Evolutionary conservation across 2,888 invertebrate species (phyloP).

Genomic region (Campoletis raptor): DNA sequence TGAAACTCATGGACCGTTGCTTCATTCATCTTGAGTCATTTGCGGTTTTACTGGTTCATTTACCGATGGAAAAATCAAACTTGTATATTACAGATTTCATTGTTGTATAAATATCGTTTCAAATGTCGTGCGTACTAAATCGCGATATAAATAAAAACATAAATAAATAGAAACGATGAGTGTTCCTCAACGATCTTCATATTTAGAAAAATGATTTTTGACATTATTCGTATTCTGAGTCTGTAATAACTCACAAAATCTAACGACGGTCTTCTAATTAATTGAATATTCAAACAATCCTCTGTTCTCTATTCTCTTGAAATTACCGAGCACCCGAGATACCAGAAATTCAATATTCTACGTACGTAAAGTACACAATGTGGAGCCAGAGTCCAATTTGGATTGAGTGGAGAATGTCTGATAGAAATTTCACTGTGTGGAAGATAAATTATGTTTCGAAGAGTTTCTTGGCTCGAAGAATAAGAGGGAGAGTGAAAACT

Average conservation of each 20-base stretch:
- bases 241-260: neutral
- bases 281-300: neutral
- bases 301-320: neutral
- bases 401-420: neutral
- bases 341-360: neutral
- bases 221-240: neutral
- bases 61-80: neutral
- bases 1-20: slow-evolving; percentile 38
- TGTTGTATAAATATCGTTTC: neutral
- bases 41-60: slow-evolving; percentile 38
- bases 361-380: neutral
- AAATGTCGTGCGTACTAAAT: neutral
- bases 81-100: neutral
- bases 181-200: too few species aligned
- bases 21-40: slow-evolving; percentile 36
- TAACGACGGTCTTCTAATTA: neutral
- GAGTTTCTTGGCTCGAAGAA: slow-evolving; percentile 2
- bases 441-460: neutral
- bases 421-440: too few species aligned
- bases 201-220: neutral
- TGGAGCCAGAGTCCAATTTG: neutral
- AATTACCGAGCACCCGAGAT: neutral
- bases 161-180: neutral
- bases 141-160: neutral
- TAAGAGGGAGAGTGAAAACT: neutral